phyloP scores from a whole-genome alignment of 2,113 vertebrate genomes.

The Mesoclemmys tuberculata region DNA sequence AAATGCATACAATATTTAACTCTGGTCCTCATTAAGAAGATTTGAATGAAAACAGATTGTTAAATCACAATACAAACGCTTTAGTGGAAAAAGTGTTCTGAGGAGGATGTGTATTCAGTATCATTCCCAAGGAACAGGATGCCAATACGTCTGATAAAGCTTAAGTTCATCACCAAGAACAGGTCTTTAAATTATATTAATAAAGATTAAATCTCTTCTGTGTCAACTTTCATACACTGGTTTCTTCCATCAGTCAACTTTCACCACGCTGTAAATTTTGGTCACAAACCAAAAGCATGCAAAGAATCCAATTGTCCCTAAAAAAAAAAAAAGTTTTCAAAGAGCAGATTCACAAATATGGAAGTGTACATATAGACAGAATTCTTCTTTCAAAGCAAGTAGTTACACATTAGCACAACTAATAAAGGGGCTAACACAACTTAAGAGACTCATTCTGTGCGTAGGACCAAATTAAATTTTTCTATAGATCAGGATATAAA shows the following conservation, averaged over 20 bases:
- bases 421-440: background rate
- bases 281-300: slow-evolving; percentile 99
- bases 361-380: background rate
- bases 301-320: slow-evolving; percentile 98
- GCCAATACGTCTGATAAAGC: slow-evolving; percentile 79
- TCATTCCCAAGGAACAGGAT: slow-evolving; percentile 74
- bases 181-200: slow-evolving; percentile 70
- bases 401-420: background rate
- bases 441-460: background rate
- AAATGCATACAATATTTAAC: slow-evolving; percentile 82
- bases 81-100: slow-evolving; percentile 74
- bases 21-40: slow-evolving; percentile 71
- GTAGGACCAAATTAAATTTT: background rate
- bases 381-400: background rate
- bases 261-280: slow-evolving; percentile 99
- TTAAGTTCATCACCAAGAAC: slow-evolving; percentile 73
- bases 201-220: slow-evolving; percentile 76
- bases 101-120: slow-evolving; percentile 66
- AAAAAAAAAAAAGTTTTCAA: slow-evolving; percentile 4
- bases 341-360: background rate
- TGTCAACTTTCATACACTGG: slow-evolving; percentile 61
- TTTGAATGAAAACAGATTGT: slow-evolving; percentile 72
- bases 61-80: slow-evolving; percentile 81
- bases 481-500: fast-evolving
- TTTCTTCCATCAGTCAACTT: slow-evolving; percentile 94